Base-by-base conservation (phyloP, 2,888 invertebrate genomes). In the Trachelus troglodyta region DNA sequence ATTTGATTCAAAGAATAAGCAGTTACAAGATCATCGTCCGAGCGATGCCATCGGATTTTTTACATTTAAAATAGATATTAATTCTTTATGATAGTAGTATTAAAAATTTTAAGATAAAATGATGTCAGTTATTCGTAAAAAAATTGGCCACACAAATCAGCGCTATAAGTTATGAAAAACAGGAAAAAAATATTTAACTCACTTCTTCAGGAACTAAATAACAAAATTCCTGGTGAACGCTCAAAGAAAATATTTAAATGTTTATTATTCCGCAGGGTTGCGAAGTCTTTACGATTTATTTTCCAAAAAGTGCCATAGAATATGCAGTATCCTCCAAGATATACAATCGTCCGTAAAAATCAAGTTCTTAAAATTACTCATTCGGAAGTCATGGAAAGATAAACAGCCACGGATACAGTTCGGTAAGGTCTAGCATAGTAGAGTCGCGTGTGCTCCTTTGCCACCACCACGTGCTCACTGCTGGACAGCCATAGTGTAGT, bases 401-500 rank as follows among this genome's bases (percentile, higher is more conserved):
- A 23, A 56, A 56, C 15, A 56, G 9, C 23, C 9, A 56, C 56
- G 23, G 2, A 9, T 15, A 56, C 9, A 56, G 56, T 56, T 56
- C 9, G 9, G 9, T 56, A 23, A 15, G 23, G 23, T 23, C 23
- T 31, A 23, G 71, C 15, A 34, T 71, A 34, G 31, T 33, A 34
- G 71, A 30, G 9, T 31, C 71, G 71, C 71, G 71, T 71, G 71
- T 71, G 34, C 31, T 71, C 9, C 33, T 71, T 71, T 71, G 34
- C 71, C 71, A 71, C 71, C 71, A 71, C 71, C 71, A 71, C 33
- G 71, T 71, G 71, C 71, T 12, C 71, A 34, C 31, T 23, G 9
- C 23, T 56, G 56, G 23, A 56, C 56, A 56, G 56, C 9, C 6
- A 15, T 9, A 23, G 23, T 56, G 75, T 76, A 74, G 82, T 77